phyloP scores from a whole-genome alignment of 2,113 vertebrate species.

The Bos taurus region ARS-UCD2.0 NC_037343.1:47502001-47502500 shows the following conservation, averaged over 20 bases:
- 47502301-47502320: not conserved
- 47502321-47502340: not conserved
- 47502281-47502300: not conserved
- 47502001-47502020: not conserved
- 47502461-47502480: accelerated
- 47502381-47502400: not conserved
- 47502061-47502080: too few relatives aligned
- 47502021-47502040: not conserved
- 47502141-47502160: not conserved
- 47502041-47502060: accelerated
- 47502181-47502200: not conserved
- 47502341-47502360: not conserved
- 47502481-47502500: not conserved
- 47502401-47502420: not conserved
- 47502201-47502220: not conserved
- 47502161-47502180: not conserved
- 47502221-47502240: not conserved
- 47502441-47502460: accelerated
- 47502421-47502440: too few relatives aligned
- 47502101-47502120: not conserved
- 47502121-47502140: not conserved
- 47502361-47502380: not conserved
- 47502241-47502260: not conserved
- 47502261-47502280: not conserved
- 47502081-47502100: not conserved